Conservation (phyloP, 2,113 vertebrate species). For the Caranx melampygus region DNA sequence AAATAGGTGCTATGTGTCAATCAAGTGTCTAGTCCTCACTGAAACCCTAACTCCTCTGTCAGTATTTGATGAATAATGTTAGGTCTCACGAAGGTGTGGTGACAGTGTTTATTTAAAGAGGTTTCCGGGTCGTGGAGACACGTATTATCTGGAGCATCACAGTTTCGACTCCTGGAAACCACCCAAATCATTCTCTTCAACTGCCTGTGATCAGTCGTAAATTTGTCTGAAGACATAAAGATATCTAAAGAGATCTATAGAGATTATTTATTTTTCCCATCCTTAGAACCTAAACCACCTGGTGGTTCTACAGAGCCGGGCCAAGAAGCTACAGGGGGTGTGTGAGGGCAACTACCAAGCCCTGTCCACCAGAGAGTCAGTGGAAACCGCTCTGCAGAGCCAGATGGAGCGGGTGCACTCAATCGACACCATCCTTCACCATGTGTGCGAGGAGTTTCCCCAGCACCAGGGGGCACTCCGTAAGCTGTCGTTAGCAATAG, state of each 20-base stretch:
- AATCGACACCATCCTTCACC: slow-evolving; percentile 74
- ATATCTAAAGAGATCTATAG: background rate
- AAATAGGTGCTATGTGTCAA: background rate
- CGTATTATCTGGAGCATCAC: background rate
- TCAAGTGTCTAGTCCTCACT: background rate
- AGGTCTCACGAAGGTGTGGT: background rate
- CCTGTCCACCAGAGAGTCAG: slow-evolving; percentile 53
- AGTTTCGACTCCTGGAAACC: slow-evolving; percentile 13
- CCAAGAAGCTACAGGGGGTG: slow-evolving; percentile 86
- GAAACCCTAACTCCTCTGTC: background rate
- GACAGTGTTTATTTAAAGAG: background rate
- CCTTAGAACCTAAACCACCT: slow-evolving; percentile 85
- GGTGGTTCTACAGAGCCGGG: slow-evolving; percentile 83
- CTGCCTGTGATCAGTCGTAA: background rate
- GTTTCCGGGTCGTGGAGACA: background rate
- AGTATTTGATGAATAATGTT: background rate
- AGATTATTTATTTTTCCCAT: background rate
- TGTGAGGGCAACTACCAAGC: slow-evolving; percentile 83
- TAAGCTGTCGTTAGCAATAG: slow-evolving; percentile 75
- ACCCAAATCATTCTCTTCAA: background rate
- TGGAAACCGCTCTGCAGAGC: slow-evolving; percentile 64
- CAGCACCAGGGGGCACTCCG: slow-evolving; percentile 81
- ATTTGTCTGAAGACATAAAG: background rate
- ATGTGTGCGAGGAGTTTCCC: slow-evolving; percentile 82
- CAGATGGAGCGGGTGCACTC: slow-evolving; percentile 68